phyloP scores from a whole-genome alignment of 2,113 vertebrate genomes.

The Cyphotilapia sp. region DNA sequence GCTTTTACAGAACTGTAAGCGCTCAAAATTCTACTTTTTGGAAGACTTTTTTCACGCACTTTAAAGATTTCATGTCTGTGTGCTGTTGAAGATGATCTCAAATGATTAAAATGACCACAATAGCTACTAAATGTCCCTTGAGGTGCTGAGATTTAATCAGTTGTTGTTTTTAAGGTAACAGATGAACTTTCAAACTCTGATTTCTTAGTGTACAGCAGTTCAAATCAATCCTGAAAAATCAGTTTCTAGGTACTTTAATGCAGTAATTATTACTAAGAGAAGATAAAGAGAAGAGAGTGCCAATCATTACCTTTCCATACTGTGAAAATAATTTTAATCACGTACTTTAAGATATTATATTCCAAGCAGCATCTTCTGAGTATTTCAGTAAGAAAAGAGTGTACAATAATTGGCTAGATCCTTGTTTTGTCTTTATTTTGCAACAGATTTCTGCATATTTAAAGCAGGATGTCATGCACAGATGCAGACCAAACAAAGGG shows the following conservation, averaged over 20 bases:
- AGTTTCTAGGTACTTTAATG: background rate
- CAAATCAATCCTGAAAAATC: background rate
- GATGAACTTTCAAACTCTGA: background rate
- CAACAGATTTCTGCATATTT: background rate
- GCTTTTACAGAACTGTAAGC: background rate
- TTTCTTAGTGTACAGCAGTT: background rate
- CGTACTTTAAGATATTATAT: background rate
- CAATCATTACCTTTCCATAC: background rate
- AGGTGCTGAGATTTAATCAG: background rate
- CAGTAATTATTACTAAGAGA: background rate
- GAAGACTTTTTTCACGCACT: background rate
- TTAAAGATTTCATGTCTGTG: background rate
- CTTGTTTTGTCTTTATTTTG: background rate
- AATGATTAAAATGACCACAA: background rate
- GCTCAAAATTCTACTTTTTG: background rate
- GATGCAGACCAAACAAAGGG: slow-evolving; percentile 4
- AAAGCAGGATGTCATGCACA: background rate
- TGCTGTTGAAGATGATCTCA: background rate
- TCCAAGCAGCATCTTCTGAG: background rate
- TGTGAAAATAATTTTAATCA: background rate
- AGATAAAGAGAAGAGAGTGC: background rate
- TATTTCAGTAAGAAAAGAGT: background rate
- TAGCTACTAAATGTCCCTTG: background rate
- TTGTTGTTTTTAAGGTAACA: background rate
- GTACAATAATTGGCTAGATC: background rate